Evolutionary conservation across 1,140 invertebrate genomes (phyloP), one percentile per base, ranked within the genome.

Genomic region (Vanessa atalanta): DNA sequence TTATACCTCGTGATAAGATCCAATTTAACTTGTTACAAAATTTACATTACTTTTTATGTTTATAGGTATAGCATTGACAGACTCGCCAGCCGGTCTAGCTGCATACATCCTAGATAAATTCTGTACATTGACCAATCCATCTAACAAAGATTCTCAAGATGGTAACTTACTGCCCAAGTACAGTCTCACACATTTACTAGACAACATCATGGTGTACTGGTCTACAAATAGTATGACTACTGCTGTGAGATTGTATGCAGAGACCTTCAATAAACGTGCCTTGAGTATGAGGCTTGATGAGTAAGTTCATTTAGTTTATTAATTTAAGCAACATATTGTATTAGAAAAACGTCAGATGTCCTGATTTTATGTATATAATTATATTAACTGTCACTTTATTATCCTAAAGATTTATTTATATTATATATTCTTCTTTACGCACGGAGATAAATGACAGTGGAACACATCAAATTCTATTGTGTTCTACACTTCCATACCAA

Each of bases 201-300:
- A 98, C 73, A 98, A 98, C 79, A 83, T 98, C 0, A 98, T 98
- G 96, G 91, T 98, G 60, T 98, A 98, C 84, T 98, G 97, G 96
- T 84, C 95, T 0, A 96, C 96, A 0, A 95, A 95, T 72, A 95
- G 95, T 4, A 96, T 98, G 1, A 96, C 96, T 0, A 95, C 96
- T 0, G 97, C 96, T 1, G 90, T 95, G 83, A 92, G 97, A 65
- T 85, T 97, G 6, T 98, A 98, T 78, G 92, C 95, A 43, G 95
- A 96, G 84, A 76, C 61, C 0, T 37, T 82, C n/a, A 83, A 66
- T 48, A 83, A 72, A 26, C 77, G 75, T 47, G 47, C 72, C 8
- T n/a, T 77, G 9, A 67, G 47, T 15, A 63, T 69, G 51, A 72
- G 70, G 9, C 47, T 90, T 47, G 83, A 91, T 68, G 72, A 78